Conservation (phyloP, 2,888 invertebrate species). For the Drosophila barbarae region DNA sequence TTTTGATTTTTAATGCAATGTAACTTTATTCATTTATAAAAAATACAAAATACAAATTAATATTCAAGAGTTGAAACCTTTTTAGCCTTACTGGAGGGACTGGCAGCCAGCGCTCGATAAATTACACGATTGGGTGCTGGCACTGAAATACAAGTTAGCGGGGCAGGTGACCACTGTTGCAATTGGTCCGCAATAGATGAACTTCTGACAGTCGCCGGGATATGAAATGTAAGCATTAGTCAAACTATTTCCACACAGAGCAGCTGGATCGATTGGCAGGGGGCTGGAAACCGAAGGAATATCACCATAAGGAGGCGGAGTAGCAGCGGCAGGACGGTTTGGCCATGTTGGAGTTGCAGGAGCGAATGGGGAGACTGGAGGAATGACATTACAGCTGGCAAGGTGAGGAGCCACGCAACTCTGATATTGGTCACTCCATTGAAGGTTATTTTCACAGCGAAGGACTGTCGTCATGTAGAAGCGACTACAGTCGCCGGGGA, state of each 20-base stretch:
- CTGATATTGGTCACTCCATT: conserved; percentile 60
- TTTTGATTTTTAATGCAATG: conserved; percentile 4
- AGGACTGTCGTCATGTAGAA: conserved; percentile 63
- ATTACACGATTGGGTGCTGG: conserved; percentile 49
- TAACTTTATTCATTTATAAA: conserved; percentile 1
- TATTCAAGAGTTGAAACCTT: conserved; percentile 2
- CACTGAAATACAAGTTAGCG: conserved; percentile 62
- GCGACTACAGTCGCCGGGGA: conserved; percentile 65
- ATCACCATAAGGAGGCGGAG: conserved; percentile 35
- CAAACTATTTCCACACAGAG: conserved; percentile 26
- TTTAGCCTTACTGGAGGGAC: neutral
- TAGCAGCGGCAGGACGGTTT: conserved; percentile 26
- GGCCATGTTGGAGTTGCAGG: conserved; percentile 1
- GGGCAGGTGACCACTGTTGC: conserved; percentile 59
- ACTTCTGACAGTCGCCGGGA: conserved; percentile 73
- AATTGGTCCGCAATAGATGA: conserved; percentile 68
- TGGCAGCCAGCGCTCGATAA: conserved; percentile 24
- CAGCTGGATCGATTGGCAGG: conserved; percentile 18
- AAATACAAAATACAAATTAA: conserved; percentile 1
- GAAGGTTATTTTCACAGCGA: conserved; percentile 54
- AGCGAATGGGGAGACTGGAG: neutral
- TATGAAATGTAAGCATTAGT: conserved; percentile 52
- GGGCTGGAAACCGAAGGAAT: neutral
- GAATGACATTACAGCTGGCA: conserved; percentile 47
- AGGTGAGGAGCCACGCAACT: conserved; percentile 65